Evolutionary conservation across 1,140 invertebrate species (phyloP).

Genomic region (Drosophila repletoides): DNA sequence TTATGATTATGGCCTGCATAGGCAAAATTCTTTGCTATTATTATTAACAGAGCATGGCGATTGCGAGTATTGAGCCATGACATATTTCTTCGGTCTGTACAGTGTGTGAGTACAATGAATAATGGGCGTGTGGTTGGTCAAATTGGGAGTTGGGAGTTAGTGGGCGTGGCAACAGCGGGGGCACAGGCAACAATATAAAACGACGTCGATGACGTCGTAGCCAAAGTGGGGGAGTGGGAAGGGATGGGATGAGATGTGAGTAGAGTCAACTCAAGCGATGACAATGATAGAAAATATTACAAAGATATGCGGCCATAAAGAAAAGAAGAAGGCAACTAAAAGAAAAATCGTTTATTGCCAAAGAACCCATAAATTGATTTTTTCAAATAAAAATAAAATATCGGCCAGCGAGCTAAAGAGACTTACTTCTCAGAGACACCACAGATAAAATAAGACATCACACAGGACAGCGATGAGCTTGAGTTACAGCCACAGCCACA

Average conservation of each 20-base stretch:
- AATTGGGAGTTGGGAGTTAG: conserved; percentile 27
- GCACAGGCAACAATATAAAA: conserved; percentile 27
- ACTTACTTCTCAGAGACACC: not conserved
- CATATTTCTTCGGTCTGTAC: conserved; percentile 35
- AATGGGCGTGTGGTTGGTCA: conserved; percentile 56
- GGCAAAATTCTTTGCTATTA: conserved; percentile 18
- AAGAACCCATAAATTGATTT: conserved; percentile 79
- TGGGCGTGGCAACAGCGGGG: conserved; percentile 4
- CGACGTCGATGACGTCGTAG: conserved; percentile 33
- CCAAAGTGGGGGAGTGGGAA: not conserved
- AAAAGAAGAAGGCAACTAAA: conserved; percentile 74
- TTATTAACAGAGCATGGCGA: conserved; percentile 45
- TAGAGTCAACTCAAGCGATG: conserved; percentile 60
- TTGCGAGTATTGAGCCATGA: conserved; percentile 42
- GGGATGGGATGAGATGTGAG: not conserved
- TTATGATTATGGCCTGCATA: conserved; percentile 7
- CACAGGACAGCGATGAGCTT: conserved; percentile 15
- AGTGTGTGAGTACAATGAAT: conserved; percentile 50
- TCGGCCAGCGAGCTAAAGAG: conserved; percentile 42
- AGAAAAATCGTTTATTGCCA: conserved; percentile 80
- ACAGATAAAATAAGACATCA: conserved; percentile 74
- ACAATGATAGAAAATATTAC: conserved; percentile 80
- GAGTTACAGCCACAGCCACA: conserved; percentile 1
- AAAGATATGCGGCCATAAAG: conserved; percentile 77
- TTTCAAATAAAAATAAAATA: conserved; percentile 81